Percentiles rank a stretch among this genome's conserved stretches.
Evolutionary conservation across 2,113 vertebrate species (phyloP).

Genomic region (Eptatretus burgeri): DNA sequence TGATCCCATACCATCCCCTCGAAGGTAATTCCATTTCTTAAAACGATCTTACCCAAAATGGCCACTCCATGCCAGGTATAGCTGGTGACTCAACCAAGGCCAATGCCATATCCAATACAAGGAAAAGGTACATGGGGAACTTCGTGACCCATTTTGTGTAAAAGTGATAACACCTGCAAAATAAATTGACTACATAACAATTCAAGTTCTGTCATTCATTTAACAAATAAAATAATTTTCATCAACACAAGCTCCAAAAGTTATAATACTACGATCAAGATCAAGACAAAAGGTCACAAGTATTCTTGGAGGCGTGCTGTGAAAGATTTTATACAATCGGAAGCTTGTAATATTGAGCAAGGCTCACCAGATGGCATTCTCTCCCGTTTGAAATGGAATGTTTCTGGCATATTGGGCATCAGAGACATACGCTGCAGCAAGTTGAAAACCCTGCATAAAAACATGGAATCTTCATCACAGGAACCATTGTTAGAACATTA

Average conservation of each 20-base stretch:
- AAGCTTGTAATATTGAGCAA: background rate
- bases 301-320: no score
- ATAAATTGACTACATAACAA: no score
- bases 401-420: slow-evolving; percentile 75
- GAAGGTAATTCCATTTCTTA: no score
- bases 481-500: no score
- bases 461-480: no score
- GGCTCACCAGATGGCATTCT: slow-evolving; percentile 36
- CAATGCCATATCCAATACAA: slow-evolving; percentile 35
- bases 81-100: slow-evolving; percentile 56
- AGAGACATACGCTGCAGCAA: slow-evolving; percentile 50
- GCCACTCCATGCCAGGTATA: slow-evolving; percentile 19
- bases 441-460: slow-evolving; percentile 24
- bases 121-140: slow-evolving; percentile 36
- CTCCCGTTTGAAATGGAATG: slow-evolving; percentile 41
- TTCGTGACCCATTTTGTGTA: slow-evolving; percentile 47
- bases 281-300: no score
- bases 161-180: slow-evolving; percentile 34
- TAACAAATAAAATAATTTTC: no score
- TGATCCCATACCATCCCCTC: no score
- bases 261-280: no score
- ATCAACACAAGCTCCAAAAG: no score
- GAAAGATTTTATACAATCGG: no score
- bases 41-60: slow-evolving; percentile 32
- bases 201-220: no score